Evolutionary conservation across 2,113 vertebrate genomes (phyloP), one percentile per base, ranked within the genome.

Genomic region (Opisthocomus hoazin): DNA sequence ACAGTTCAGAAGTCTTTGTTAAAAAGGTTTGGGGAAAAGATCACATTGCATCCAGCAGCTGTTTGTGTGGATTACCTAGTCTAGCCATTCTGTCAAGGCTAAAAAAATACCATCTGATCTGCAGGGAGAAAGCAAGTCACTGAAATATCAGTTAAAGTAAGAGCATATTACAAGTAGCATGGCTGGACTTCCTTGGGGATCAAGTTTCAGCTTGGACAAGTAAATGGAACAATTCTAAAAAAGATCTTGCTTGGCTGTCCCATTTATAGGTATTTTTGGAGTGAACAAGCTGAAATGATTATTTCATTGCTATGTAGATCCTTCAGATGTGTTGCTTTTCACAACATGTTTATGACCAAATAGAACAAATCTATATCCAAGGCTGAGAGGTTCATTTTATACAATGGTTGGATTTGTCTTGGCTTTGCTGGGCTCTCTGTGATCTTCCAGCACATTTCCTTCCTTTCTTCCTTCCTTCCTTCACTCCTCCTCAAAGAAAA

Each of bases 31-130:
- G 60, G 84, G 91, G 90, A 93, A 96, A 97, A 97, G 98, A 98
- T 98, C 98, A 95, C 97, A 95, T 98, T 98, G 98, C 98, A 98
- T 84, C 92, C 95, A 97, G 98, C 98, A 98, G 98, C 98, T 98
- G 98, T 97, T 98, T 97, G 95, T 2, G 84, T 96, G 98, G 98
- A 98, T 98, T 98, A 98, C 98, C 96, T 98, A 97, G 98, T 98
- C 98, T 98, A 98, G 98, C 98, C 98, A 36, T 97, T 97, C 97
- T 98, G 97, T 97, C 97, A 96, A 98, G 94, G 97, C 97, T 98
- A 96, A 98, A 97, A 95, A 97, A 98, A 94, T 80, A 91, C 87
- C 75, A 97, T 98, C 97, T 98, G 97, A 94, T 85, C 90, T 39
- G 48, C 81, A 95, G 90, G 53, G 93, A 88, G 88, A 93, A 97